Evolutionary conservation across 2,113 vertebrate species (phyloP).

Genomic region (Atlantisia rogersi): DNA sequence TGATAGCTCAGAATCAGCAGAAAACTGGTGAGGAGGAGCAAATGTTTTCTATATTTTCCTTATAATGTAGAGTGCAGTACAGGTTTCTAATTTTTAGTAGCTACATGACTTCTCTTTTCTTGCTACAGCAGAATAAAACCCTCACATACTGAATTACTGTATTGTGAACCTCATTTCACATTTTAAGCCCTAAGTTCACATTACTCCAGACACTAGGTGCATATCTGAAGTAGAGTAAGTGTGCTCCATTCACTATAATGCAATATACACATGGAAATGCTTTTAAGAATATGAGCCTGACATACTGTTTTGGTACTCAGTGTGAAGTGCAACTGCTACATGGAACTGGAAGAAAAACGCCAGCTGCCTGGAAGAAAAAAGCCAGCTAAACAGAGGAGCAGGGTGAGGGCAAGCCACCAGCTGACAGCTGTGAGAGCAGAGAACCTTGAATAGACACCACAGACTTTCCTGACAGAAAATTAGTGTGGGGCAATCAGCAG

Average conservation of each 20-base stretch:
- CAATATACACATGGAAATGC: background rate
- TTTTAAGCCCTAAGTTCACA: background rate
- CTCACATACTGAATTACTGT: background rate
- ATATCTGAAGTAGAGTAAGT: background rate
- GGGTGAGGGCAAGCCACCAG: background rate
- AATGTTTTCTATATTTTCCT: background rate
- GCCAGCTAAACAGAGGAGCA: background rate
- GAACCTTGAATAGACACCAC: background rate
- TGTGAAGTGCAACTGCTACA: background rate
- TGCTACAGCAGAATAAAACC: background rate
- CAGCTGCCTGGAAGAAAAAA: background rate
- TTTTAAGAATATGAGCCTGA: background rate
- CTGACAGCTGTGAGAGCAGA: rapidly evolving
- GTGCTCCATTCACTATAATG: background rate
- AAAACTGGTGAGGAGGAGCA: background rate
- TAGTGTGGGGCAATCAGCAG: background rate
- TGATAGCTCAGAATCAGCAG: conserved; percentile 12
- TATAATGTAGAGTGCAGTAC: background rate
- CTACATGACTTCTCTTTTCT: background rate
- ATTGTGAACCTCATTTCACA: background rate
- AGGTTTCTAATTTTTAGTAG: background rate
- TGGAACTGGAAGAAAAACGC: background rate
- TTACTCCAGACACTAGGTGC: background rate
- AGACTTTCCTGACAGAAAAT: background rate
- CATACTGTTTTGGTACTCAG: background rate